Conservation (phyloP, 2,888 invertebrate species). For the Chymomyza procnemis region DNA sequence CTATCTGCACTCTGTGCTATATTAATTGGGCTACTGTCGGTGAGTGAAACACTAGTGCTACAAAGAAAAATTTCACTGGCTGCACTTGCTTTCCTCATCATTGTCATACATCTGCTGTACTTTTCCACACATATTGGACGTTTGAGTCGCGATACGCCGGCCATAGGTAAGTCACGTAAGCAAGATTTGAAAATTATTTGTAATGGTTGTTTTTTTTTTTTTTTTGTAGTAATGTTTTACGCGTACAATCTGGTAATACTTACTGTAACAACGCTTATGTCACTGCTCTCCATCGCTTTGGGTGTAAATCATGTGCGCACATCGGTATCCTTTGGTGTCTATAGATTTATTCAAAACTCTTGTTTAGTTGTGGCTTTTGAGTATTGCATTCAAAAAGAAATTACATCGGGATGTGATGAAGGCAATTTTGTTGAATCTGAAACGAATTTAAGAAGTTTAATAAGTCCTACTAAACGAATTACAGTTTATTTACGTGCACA, state of each 20-base stretch:
- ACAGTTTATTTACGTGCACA: background rate
- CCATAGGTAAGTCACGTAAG: conserved; percentile 71
- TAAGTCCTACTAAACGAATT: background rate
- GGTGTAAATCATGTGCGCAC: background rate
- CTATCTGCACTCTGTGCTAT: conserved; percentile 82
- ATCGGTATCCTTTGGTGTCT: background rate
- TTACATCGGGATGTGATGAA: background rate
- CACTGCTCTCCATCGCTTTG: conserved; percentile 78
- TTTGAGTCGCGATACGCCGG: conserved; percentile 75
- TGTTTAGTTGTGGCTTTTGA: background rate
- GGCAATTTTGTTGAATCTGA: background rate
- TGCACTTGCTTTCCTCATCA: conserved; percentile 80
- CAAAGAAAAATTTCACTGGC: conserved; percentile 82
- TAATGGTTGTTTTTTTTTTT: too few relatives aligned
- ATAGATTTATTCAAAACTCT: background rate
- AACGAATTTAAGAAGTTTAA: background rate
- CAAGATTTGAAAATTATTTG: too few relatives aligned
- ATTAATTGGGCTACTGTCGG: conserved; percentile 80
- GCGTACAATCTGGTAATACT: conserved; percentile 80
- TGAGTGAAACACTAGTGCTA: conserved; percentile 82
- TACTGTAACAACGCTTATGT: conserved; percentile 79
- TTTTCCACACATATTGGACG: conserved; percentile 80
- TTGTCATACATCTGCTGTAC: conserved; percentile 81
- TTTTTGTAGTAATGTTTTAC: conserved; percentile 80
- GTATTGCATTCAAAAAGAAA: background rate